Percentiles rank a stretch among this genome's conserved stretches.
These are phyloP conservation scores for Enteromius afrohamiltoni DNA, from an alignment of 2,797 vertebrate species.

Conservation along the genomic window DNA sequence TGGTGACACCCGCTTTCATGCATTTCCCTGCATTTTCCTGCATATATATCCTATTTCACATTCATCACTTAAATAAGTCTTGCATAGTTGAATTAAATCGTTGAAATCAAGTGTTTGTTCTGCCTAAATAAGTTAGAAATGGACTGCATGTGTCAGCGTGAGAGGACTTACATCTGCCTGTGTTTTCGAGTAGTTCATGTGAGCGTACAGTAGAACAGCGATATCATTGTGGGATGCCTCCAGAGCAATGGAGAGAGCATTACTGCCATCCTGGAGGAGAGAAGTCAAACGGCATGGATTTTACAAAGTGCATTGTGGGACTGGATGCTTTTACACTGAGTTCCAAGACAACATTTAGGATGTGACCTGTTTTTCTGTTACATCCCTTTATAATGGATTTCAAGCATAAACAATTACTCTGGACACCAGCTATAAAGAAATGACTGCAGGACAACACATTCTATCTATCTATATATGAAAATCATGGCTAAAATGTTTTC, in stretches of 20 bases:
- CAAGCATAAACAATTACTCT: neutral
- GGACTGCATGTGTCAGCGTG: neutral
- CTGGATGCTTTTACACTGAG: neutral
- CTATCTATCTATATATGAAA: too few species aligned
- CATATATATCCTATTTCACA: neutral
- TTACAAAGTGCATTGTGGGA: neutral
- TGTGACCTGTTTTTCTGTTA: neutral
- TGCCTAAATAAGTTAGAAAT: neutral
- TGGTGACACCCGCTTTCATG: neutral
- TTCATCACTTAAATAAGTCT: neutral
- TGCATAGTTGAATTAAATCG: neutral
- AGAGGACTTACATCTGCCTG: conserved; percentile 67
- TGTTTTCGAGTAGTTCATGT: conserved; percentile 81
- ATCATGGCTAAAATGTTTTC: too few species aligned
- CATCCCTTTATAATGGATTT: neutral
- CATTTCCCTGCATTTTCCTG: neutral
- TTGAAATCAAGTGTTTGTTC: neutral
- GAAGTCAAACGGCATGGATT: conserved; percentile 8
- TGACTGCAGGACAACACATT: too few species aligned
- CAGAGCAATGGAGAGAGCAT: conserved; percentile 83
- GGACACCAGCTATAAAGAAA: neutral
- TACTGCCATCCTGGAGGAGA: conserved; percentile 80
- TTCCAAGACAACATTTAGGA: neutral
- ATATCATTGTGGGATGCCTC: conserved; percentile 85
- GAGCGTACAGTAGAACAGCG: conserved; percentile 84